Base-by-base conservation (phyloP, 2,888 invertebrate species). In the Calameuta idolon region DNA sequence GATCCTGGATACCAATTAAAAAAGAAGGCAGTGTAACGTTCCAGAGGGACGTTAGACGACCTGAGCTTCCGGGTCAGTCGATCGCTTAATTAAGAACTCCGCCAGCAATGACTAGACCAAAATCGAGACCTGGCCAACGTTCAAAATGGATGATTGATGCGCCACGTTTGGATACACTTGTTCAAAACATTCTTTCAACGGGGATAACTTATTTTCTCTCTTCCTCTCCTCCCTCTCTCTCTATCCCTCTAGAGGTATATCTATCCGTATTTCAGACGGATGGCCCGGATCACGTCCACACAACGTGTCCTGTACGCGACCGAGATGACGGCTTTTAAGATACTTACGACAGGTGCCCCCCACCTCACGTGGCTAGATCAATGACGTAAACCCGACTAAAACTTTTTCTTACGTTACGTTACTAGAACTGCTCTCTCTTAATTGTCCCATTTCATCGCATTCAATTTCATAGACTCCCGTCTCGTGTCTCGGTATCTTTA, bases 21-120 rank as follows among this genome's bases (percentile, higher is more conserved):
- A 71, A 55, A 9, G 55, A 55, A 55, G 55, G 2, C 55, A 23
- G 55, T 9, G 55, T 40, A 40, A 40, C 40, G 40, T 40, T 40
- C 15, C 40, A 23, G 40, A 40, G 40, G 9, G 23, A 40, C 23
- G 71, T 71, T 33, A 12, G 31, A 71, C 71, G 31, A 34, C 31
- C 34, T 23, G 71, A 71, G 34, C 33, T 71, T 71, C 34, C 71
- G 71, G 71, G 71, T 71, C 71, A 71, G 12, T 31, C 71, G 71
- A 71, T 71, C 71, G 71, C 71, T 71, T 71, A 71, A 71, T 71
- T 71, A 71, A 71, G 71, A 55, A 55, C 12, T 71, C 33, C 9
- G 31, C 33, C 71, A 34, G 71, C 71, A 71, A 71, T 71, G 71
- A 71, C 71, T 31, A 5, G 33, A 34, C 34, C 71, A 23, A 71